phyloP scores from a whole-genome alignment of 2,888 invertebrate species.

The Catocala fraxini region DNA sequence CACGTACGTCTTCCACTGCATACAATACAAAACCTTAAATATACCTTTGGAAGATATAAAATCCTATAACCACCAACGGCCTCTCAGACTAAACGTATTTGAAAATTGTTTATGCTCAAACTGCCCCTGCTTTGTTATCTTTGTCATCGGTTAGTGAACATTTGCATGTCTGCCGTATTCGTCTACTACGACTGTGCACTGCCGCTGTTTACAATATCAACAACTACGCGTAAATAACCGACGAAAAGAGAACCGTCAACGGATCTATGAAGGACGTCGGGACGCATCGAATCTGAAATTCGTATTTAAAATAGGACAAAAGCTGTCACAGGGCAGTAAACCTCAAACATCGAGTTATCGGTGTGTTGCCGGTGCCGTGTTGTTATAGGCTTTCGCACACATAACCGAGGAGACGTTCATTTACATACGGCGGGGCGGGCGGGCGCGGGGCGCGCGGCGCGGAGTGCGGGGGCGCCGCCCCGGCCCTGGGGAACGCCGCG shows the following conservation, averaged over 20 bases:
- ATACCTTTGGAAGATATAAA: constrained; percentile 50
- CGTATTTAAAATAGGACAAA: constrained; percentile 84
- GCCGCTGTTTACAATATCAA: constrained; percentile 51
- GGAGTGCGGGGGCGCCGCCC: constrained; percentile 59
- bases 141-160: constrained; percentile 74
- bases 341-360: constrained; percentile 71
- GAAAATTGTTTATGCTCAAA: constrained; percentile 72
- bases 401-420: constrained; percentile 81
- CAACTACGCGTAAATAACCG: constrained; percentile 46
- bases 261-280: constrained; percentile 63
- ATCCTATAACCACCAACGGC: constrained; percentile 39
- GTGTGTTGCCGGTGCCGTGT: constrained; percentile 62
- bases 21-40: constrained; percentile 58
- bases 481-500: constrained; percentile 65
- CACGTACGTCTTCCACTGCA: constrained; percentile 43
- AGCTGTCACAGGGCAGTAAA: constrained; percentile 84
- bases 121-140: constrained; percentile 77
- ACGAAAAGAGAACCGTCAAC: constrained; percentile 35
- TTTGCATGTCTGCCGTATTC: constrained; percentile 69
- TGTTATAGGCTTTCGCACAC: constrained; percentile 75
- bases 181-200: constrained; percentile 46
- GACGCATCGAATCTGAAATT: constrained; percentile 73
- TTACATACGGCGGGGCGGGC: constrained; percentile 83
- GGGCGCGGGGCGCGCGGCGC: constrained; percentile 63
- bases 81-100: constrained; percentile 60